Conservation (phyloP, 2,888 invertebrate genomes). For the Macrosiphum euphorbiae region DNA sequence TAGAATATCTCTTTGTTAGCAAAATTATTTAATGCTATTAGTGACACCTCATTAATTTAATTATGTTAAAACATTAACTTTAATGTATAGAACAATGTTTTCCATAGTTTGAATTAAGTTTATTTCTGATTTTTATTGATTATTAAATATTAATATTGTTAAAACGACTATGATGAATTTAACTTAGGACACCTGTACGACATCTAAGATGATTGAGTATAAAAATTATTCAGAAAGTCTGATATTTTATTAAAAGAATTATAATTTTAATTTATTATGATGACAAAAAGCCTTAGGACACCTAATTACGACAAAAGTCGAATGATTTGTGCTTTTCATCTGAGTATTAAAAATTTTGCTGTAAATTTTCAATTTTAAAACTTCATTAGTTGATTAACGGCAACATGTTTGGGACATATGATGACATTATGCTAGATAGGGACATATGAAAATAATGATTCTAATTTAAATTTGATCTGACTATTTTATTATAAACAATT, state of each 20-base stretch:
- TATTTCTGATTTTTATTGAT: background rate
- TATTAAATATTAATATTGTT: background rate
- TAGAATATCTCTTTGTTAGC: too few species aligned
- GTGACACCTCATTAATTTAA: too few species aligned
- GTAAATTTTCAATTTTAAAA: too few species aligned
- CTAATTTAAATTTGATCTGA: too few species aligned
- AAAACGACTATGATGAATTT: conserved; percentile 14
- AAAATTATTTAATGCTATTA: too few species aligned
- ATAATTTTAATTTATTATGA: background rate
- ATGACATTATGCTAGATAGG: too few species aligned
- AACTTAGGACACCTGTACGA: conserved; percentile 55
- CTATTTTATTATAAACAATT: too few species aligned
- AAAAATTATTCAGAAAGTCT: background rate
- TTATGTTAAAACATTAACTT: background rate
- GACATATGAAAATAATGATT: too few species aligned
- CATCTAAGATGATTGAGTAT: background rate
- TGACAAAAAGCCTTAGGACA: conserved; percentile 23
- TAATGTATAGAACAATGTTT: background rate
- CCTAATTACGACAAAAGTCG: background rate
- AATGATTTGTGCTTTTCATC: too few species aligned
- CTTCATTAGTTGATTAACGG: too few species aligned
- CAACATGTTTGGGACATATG: too few species aligned
- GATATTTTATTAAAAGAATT: background rate
- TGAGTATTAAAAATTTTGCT: too few species aligned
- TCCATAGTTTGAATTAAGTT: background rate